A percentile compares a stretch with the other conserved stretches of the same genome.
Conservation (phyloP, 2,888 invertebrate species). For the Acrocyrtus sp. region DNA sequence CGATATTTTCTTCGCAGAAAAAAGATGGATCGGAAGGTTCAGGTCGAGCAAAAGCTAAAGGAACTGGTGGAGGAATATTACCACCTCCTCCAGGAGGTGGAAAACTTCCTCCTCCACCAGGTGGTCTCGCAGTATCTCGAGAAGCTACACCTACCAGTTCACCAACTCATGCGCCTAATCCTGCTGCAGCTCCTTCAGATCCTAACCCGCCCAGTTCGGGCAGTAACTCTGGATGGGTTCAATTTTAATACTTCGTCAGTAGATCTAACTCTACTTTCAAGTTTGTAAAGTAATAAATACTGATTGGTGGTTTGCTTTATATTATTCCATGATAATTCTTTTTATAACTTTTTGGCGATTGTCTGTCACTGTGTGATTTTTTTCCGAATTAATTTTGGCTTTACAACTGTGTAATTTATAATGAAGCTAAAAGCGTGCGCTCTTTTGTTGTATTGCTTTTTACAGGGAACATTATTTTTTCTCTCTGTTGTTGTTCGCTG, state of each 20-base stretch:
- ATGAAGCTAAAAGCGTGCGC: too few relatives aligned
- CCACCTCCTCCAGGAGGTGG: conserved; percentile 88
- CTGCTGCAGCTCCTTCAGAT: conserved; percentile 32
- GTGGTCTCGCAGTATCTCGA: conserved; percentile 69
- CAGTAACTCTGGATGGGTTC: conserved; percentile 64
- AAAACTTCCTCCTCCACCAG: conserved; percentile 75
- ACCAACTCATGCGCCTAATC: conserved; percentile 62
- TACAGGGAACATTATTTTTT: neutral
- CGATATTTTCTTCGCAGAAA: conserved; percentile 71
- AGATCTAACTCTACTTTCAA: neutral
- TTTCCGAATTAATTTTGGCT: neutral
- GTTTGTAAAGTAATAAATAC: neutral
- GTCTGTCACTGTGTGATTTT: neutral
- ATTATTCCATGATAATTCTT: conserved; percentile 4
- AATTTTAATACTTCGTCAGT: conserved; percentile 59
- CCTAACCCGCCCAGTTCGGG: conserved; percentile 46
- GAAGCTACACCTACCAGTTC: conserved; percentile 72
- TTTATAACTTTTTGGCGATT: neutral
- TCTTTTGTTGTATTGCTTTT: neutral
- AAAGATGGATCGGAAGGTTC: conserved; percentile 84
- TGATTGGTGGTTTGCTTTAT: neutral
- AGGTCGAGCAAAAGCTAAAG: conserved; percentile 75
- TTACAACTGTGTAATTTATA: neutral
- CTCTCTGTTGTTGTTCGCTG: neutral
- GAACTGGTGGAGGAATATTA: conserved; percentile 69